Conservation (phyloP, 1,140 invertebrate genomes). For the Gonioctena quinquepunctata region DNA sequence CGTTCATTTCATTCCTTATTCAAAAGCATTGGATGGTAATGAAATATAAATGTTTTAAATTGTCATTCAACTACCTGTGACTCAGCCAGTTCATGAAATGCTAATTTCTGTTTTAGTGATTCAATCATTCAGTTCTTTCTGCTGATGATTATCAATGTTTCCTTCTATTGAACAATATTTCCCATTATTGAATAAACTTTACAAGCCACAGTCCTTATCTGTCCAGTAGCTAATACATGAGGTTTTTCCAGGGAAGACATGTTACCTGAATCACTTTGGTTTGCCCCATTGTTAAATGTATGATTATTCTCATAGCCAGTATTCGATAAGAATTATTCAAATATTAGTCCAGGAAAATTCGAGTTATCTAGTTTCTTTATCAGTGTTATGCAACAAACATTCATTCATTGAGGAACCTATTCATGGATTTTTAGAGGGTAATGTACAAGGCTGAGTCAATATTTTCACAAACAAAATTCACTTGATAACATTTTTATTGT, state of each 20-base stretch:
- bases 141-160: neutral
- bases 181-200: neutral
- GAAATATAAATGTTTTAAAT: too few species aligned
- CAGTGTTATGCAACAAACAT: conserved; percentile 8
- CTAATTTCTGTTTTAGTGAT: neutral
- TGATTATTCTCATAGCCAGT: neutral
- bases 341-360: neutral
- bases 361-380: conserved; percentile 1
- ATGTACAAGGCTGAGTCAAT: neutral
- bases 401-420: neutral
- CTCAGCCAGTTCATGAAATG: neutral
- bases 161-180: neutral
- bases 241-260: neutral
- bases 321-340: neutral
- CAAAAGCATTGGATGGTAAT: too few species aligned
- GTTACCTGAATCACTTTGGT: too few species aligned
- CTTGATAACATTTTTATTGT: too few species aligned
- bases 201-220: neutral
- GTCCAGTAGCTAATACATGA: neutral
- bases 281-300: neutral
- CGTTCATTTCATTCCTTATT: too few species aligned
- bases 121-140: neutral
- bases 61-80: neutral
- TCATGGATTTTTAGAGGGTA: neutral
- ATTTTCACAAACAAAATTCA: too few species aligned